A percentile compares a stretch with the other conserved stretches of the same genome.
Conservation (phyloP, 2,113 vertebrate species). For the Scolopax mira region DNA sequence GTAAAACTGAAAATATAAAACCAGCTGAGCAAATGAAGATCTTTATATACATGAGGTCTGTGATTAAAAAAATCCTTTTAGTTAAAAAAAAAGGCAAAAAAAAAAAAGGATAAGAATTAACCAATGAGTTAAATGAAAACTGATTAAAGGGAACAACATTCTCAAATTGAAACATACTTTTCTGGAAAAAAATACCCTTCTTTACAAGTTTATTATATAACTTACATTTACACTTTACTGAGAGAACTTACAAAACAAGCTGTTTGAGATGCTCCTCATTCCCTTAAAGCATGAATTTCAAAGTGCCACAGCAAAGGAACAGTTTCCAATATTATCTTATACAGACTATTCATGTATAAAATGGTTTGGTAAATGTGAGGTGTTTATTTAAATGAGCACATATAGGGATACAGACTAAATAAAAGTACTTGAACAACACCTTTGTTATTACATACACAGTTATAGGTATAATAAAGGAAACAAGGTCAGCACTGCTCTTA, state of each 20-base stretch:
- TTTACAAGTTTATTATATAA: conserved; percentile 74
- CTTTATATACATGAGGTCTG: conserved; percentile 83
- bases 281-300: conserved; percentile 71
- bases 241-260: conserved; percentile 68
- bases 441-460: conserved; percentile 67
- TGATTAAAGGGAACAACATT: conserved; percentile 57
- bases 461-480: conserved; percentile 54
- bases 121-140: conserved; percentile 46
- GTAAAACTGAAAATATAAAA: conserved; percentile 84
- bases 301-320: conserved; percentile 75
- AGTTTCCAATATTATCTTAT: conserved; percentile 60
- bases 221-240: conserved; percentile 72
- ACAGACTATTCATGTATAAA: conserved; percentile 72
- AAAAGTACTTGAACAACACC: conserved; percentile 61
- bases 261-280: conserved; percentile 63
- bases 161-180: conserved; percentile 54
- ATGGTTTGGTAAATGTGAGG: conserved; percentile 70
- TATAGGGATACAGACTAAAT: conserved; percentile 71
- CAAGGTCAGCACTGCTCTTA: conserved; percentile 57
- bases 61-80: conserved; percentile 68
- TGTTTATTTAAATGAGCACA: conserved; percentile 70
- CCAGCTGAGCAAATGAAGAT: conserved; percentile 68
- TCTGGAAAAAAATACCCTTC: conserved; percentile 4
- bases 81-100: not conserved
- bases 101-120: not conserved